A percentile compares a stretch with the other conserved stretches of the same genome.
phyloP scores from a whole-genome alignment of 2,113 vertebrate genomes.

The Hassar affinis region DNA sequence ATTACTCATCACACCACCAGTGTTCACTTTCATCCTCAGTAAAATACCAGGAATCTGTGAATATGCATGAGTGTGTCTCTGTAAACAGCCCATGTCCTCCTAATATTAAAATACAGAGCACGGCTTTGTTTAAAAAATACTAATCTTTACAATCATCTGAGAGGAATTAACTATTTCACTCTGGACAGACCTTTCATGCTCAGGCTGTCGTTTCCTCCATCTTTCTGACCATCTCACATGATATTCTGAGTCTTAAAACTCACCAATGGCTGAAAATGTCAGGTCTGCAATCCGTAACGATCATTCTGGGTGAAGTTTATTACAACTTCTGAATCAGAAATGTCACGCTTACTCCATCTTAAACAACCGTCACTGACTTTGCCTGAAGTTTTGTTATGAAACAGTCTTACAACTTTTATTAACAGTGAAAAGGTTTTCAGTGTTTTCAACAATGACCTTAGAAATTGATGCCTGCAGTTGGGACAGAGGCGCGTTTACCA shows the following conservation, averaged over 20 bases:
- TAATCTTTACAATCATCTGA: neutral
- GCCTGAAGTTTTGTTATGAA: too few species aligned
- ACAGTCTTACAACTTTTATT: too few species aligned
- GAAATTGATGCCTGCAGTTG: too few species aligned
- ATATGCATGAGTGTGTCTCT: neutral
- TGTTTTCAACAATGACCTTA: too few species aligned
- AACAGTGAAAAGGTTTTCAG: too few species aligned
- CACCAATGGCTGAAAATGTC: slow-evolving; percentile 2
- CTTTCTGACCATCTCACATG: neutral
- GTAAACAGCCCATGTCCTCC: neutral
- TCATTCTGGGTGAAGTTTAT: neutral
- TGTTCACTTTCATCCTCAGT: neutral
- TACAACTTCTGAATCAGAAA: too few species aligned
- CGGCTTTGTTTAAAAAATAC: neutral
- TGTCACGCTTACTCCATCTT: too few species aligned
- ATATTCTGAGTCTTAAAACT: neutral
- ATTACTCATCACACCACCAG: neutral
- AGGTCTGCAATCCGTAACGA: neutral
- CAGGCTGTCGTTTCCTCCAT: neutral
- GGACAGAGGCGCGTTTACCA: too few species aligned
- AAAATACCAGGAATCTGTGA: neutral
- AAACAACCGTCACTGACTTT: too few species aligned
- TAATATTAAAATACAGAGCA: neutral
- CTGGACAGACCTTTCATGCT: neutral
- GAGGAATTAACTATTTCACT: too few species aligned